Evolutionary conservation across 2,888 invertebrate genomes (phyloP), one percentile per base, ranked within the genome.

Genomic region (Julus scandinavius): DNA sequence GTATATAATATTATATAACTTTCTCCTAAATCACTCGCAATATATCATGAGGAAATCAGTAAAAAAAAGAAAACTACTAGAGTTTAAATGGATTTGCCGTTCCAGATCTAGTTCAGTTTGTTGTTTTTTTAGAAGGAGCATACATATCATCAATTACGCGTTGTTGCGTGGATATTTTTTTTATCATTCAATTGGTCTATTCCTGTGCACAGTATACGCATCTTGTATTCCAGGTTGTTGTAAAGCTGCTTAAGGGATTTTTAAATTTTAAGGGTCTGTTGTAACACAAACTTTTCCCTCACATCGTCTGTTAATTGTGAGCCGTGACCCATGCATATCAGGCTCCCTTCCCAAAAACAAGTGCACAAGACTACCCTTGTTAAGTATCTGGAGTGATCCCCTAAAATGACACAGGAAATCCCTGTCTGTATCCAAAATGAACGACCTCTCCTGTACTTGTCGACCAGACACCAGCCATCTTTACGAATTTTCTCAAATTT

Each of bases 401-500:
- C 13, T 54, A 54, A 54, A 15, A 54, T 54, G 13, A 54, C 54
- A 54, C 54, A 54, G 54, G 54, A 54, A 54, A 54, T 54, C 54
- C 54, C 11, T 54, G 54, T 54, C 54, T 54, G 45, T 45, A 54
- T 13, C 17, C 54, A 15, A 17, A 54, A 54, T 54, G 54, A 54
- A 17, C 15, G 17, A 54, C 17, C 3, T 54, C 54, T 17, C 54
- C 15, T 13, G 54, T 54, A 11, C 54, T 3, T 17, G 54, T 54
- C 13, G 54, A 54, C 54, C 11, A 54, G 54, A 6, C 49, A 49
- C 54, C 13, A 54, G 54, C 54, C 54, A 54, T 54, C 13, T 54
- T 63, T 63, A 63, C 58, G 58, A 63, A n/a, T 63, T 63, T n/a
- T 63, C 58, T 63, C 58, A 63, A 63, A 63, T 63, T 63, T 63